A percentile compares a stretch with the other conserved stretches of the same genome.
Evolutionary conservation across 2,113 vertebrate genomes (phyloP).

Genomic region (Galemys pyrenaicus): DNA sequence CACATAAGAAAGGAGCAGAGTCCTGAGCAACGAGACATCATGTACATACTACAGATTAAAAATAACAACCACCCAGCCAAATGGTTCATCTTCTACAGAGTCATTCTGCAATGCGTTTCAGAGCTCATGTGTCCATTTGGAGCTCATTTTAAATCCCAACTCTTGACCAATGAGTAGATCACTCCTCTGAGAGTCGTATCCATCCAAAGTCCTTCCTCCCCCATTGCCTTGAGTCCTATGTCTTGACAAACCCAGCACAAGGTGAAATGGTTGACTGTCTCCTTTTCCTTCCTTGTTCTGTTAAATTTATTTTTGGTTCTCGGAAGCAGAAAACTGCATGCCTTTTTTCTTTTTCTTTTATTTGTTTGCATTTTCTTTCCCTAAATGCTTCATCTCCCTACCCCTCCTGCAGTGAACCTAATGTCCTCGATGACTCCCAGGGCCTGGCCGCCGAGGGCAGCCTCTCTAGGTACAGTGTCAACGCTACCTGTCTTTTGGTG

Average conservation of each 20-base stretch:
- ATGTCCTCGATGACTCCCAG: slow-evolving; percentile 99
- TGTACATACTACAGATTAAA: slow-evolving; percentile 51
- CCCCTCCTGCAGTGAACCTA: slow-evolving; percentile 99
- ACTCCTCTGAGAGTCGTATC: slow-evolving; percentile 68
- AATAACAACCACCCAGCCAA: background rate
- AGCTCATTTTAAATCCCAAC: slow-evolving; percentile 62
- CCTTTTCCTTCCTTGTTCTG: slow-evolving; percentile 83
- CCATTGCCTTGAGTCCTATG: slow-evolving; percentile 78
- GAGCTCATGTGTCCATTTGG: slow-evolving; percentile 58
- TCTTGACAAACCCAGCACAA: slow-evolving; percentile 82
- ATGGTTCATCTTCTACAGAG: slow-evolving; percentile 62
- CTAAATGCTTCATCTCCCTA: slow-evolving; percentile 94
- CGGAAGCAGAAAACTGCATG: slow-evolving; percentile 86
- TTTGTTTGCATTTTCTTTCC: slow-evolving; percentile 88
- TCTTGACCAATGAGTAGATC: slow-evolving; percentile 65
- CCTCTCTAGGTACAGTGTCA: slow-evolving; percentile 99
- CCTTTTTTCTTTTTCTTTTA: slow-evolving; percentile 72
- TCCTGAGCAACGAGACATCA: slow-evolving; percentile 55
- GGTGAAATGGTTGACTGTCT: slow-evolving; percentile 83
- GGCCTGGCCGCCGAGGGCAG: slow-evolving; percentile 98
- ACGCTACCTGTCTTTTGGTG: slow-evolving; percentile 90
- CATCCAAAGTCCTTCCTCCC: slow-evolving; percentile 76
- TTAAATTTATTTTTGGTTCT: slow-evolving; percentile 83
- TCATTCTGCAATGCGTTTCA: slow-evolving; percentile 23
- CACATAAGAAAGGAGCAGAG: background rate